Evolutionary conservation across 1,140 invertebrate species (phyloP).

Genomic region (Drosophila mauritiana): DNA sequence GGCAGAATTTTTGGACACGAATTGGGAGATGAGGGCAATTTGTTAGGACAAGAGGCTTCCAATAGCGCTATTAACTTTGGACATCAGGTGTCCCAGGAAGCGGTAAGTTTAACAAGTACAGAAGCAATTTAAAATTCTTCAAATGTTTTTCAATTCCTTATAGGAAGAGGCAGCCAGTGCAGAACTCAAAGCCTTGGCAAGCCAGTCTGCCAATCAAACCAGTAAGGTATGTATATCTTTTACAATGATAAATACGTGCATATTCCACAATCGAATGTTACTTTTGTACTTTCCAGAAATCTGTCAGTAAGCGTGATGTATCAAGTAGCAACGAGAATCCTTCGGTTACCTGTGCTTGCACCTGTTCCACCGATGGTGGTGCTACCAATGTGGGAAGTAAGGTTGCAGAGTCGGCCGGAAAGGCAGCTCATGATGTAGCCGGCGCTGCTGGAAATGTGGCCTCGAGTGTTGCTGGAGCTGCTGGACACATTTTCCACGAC

Average conservation of each 20-base stretch:
- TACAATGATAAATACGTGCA: too few species aligned
- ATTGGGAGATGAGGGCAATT: conserved; percentile 29
- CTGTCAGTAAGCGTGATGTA: neutral
- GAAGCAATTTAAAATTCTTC: neutral
- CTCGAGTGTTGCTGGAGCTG: conserved; percentile 5
- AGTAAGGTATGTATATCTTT: neutral
- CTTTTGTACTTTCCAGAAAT: neutral
- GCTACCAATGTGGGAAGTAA: neutral
- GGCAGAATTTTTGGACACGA: conserved; percentile 37
- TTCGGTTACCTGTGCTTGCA: conserved; percentile 13
- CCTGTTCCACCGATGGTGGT: conserved; percentile 3
- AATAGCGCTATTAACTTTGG: conserved; percentile 26
- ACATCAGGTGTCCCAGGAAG: conserved; percentile 25
- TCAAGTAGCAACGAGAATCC: neutral
- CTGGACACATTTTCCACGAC: conserved; percentile 6
- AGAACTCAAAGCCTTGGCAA: neutral
- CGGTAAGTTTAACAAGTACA: conserved; percentile 2
- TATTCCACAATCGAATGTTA: neutral
- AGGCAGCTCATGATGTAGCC: neutral
- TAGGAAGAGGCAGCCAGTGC: conserved; percentile 19
- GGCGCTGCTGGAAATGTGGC: neutral
- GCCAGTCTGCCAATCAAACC: neutral
- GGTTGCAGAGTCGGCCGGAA: neutral
- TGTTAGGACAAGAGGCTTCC: conserved; percentile 15
- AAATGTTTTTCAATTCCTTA: neutral